A percentile compares a stretch with the other conserved stretches of the same genome.
Conservation (phyloP, 2,113 vertebrate species). For the Triplophysa siluroides region DNA sequence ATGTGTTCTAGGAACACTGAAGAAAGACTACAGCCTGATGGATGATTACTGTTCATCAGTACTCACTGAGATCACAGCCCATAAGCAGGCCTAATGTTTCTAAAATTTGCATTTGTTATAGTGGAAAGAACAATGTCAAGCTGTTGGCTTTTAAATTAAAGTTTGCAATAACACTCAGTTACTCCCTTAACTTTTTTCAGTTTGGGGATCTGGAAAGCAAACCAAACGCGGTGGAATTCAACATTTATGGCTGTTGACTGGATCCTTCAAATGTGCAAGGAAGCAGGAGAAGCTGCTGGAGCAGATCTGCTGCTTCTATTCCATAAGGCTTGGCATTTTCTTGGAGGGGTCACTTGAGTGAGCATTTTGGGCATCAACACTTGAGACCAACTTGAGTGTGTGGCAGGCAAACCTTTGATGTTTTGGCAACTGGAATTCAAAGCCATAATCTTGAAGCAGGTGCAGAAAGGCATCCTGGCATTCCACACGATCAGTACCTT, state of each 20-base stretch:
- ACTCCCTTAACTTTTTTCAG: no score
- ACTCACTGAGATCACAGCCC: not conserved
- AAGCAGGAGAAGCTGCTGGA: slow-evolving; percentile 15
- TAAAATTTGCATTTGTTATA: not conserved
- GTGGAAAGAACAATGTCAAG: no score
- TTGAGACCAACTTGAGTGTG: not conserved
- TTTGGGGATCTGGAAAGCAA: no score
- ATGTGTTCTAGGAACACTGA: not conserved
- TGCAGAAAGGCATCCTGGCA: not conserved
- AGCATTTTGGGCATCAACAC: slow-evolving; percentile 5
- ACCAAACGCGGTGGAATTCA: not conserved
- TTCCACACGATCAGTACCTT: slow-evolving; percentile 3
- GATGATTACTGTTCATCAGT: not conserved
- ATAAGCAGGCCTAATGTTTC: not conserved
- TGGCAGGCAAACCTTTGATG: slow-evolving; percentile 23
- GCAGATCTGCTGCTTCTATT: not conserved
- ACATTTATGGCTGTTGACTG: slow-evolving; percentile 4
- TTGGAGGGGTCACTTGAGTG: slow-evolving; percentile 1
- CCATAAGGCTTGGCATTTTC: not conserved
- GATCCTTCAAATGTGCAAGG: not conserved
- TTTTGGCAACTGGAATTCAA: not conserved
- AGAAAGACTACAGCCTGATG: not conserved
- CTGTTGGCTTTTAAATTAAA: no score
- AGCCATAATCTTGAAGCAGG: not conserved
- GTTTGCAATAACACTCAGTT: no score